Conservation (phyloP, 1,140 invertebrate species). For the Drosophila albomicans region DNA sequence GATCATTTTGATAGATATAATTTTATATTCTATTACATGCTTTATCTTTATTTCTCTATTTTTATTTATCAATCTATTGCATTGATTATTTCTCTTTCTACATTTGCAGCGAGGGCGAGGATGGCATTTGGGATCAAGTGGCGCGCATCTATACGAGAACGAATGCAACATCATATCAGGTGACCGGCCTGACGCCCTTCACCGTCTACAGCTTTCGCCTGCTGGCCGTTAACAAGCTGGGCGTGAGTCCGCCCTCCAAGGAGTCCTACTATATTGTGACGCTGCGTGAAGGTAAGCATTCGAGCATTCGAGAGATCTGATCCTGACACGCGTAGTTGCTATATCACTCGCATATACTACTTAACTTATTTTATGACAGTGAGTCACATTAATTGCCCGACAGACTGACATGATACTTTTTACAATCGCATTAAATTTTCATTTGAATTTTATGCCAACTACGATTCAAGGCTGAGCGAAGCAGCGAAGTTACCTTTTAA, state of each 20-base stretch:
- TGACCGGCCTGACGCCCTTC: constrained; percentile 89
- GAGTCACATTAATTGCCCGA: constrained; percentile 54
- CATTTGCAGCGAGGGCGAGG: constrained; percentile 88
- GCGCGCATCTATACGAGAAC: constrained; percentile 88
- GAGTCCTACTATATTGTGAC: constrained; percentile 92
- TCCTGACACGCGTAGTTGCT: constrained; percentile 22
- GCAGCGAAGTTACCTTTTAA: constrained; percentile 48
- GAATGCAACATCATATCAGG: constrained; percentile 89
- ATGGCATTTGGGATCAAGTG: constrained; percentile 88
- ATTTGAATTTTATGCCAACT: constrained; percentile 65
- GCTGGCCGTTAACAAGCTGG: constrained; percentile 90
- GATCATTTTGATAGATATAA: no score
- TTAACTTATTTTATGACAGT: constrained; percentile 58
- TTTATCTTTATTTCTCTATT: no score
- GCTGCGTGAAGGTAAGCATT: constrained; percentile 89
- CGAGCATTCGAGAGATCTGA: neutral
- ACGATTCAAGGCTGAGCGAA: constrained; percentile 22
- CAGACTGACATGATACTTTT: constrained; percentile 73
- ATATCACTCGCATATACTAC: constrained; percentile 5
- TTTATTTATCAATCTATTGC: no score
- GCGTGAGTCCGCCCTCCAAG: constrained; percentile 89
- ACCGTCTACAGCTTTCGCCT: constrained; percentile 92
- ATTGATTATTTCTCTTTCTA: neutral
- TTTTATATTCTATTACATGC: no score
- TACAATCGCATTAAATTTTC: constrained; percentile 82